Percentiles rank a stretch among this genome's conserved stretches.
These are phyloP conservation scores for Apoderus coryli DNA, from an alignment of 2,888 invertebrate species.

Conservation along the genomic window DNA sequence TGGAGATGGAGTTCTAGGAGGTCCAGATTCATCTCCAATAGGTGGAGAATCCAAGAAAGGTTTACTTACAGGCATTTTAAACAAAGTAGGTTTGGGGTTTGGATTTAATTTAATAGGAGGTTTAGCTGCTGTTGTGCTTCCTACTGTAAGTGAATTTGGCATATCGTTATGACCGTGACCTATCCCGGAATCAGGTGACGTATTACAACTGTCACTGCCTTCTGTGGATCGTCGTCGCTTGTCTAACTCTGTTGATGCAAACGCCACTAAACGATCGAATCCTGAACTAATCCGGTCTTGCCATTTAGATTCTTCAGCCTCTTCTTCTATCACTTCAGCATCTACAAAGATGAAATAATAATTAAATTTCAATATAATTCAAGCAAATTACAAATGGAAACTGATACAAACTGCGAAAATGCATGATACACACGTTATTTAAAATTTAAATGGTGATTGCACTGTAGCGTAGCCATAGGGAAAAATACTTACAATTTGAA, in stretches of 20 bases:
- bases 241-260: slow-evolving; percentile 83
- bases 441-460: no score
- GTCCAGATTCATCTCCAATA: slow-evolving; percentile 35
- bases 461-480: no score
- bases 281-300: slow-evolving; percentile 86
- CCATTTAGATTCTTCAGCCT: slow-evolving; percentile 77
- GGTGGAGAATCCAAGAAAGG: slow-evolving; percentile 37
- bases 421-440: no score
- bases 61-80: slow-evolving; percentile 32
- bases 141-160: slow-evolving; percentile 31
- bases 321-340: slow-evolving; percentile 45
- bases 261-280: slow-evolving; percentile 85
- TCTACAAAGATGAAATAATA: slow-evolving; percentile 31
- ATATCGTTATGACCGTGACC: slow-evolving; percentile 52
- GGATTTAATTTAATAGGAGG: slow-evolving; percentile 28
- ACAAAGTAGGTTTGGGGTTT: slow-evolving; percentile 28
- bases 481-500: no score
- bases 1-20: slow-evolving; percentile 43
- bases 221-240: slow-evolving; percentile 73
- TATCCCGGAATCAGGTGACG: slow-evolving; percentile 76
- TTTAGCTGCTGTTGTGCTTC: slow-evolving; percentile 25
- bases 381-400: no score
- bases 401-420: no score
- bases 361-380: no score
- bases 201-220: slow-evolving; percentile 60